Base-by-base conservation (phyloP, 2,888 invertebrate species). In the Drosophila suboccidentalis region DNA sequence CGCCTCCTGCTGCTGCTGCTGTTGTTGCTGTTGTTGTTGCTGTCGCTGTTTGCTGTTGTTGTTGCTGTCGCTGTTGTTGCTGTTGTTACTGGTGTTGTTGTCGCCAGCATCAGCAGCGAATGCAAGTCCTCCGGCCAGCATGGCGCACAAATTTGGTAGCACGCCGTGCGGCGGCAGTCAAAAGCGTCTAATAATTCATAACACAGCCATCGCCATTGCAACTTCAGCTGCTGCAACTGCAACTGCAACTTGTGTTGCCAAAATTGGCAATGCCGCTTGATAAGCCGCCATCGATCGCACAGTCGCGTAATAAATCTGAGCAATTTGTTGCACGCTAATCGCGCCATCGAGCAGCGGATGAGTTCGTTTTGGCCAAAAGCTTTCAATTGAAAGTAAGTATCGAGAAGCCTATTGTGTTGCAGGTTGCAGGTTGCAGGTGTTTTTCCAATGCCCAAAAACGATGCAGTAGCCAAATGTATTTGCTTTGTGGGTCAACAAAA, bases 171-270 rank as follows among this genome's bases (percentile, higher is more conserved):
- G 80, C 87, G 72, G 84, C 87, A 80, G 80, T 88, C 87, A 87
- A 89, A 87, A 87, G 85, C 88, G 80, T 82, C 80, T 78, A 81
- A 87, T 87, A 89, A 87, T 89, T 87, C 87, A 87, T 87, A 87
- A 88, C 86, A 80, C 89, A 89, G 87, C 71, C 76, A 71, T 71
- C 68, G 46, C 39, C 46, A 51, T 51, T 57, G 66, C 53, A 36
- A 46, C 38, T 6, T 2, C 38, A 38, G n/a, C n/a, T 13, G 1
- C 36, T 13, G 1, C 36, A 36, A 8, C 29, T 61, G 67, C 47
- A 47, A 59, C 32, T 58, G 63, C 38, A 36, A 38, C 50, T 63
- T 63, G 72, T 79, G 79, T 83, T 83, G 82, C 73, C 77, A 76
- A 79, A 77, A 74, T 82, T 78, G 77, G 74, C 63, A 78, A 82